These are phyloP conservation scores for Ophiodon elongatus DNA, from an alignment of 2,113 vertebrate genomes.

Conservation along the genomic window DNA sequence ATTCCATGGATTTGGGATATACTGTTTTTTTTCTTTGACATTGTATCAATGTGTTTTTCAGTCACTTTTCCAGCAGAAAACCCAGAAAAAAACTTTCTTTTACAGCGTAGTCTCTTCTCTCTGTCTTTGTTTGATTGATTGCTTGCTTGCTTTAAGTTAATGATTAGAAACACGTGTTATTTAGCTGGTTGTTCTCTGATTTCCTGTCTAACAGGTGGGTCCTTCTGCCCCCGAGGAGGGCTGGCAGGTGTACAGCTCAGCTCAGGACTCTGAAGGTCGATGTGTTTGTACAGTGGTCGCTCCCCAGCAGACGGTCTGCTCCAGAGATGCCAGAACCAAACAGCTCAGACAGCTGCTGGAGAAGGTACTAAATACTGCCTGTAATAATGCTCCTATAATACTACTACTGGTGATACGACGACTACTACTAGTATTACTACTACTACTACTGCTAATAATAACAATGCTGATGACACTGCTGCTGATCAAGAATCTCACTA, in stretches of 20 bases:
- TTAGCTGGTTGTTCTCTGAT: not conserved
- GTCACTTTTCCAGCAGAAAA: too few relatives aligned
- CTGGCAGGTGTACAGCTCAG: slow-evolving; percentile 99
- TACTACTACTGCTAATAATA: not conserved
- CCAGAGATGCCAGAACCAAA: slow-evolving; percentile 94
- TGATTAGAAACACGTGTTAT: not conserved
- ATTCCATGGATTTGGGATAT: too few relatives aligned
- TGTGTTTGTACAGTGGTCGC: slow-evolving; percentile 99
- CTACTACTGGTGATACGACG: not conserved
- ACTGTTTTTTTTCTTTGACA: too few relatives aligned
- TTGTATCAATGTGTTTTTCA: too few relatives aligned
- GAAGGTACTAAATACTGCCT: slow-evolving; percentile 87
- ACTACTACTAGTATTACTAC: not conserved
- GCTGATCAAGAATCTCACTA: not conserved
- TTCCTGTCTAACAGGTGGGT: slow-evolving; percentile 85
- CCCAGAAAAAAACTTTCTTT: too few relatives aligned
- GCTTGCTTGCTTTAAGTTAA: too few relatives aligned
- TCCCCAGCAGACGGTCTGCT: slow-evolving; percentile 95
- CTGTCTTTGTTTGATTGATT: too few relatives aligned
- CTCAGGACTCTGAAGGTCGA: slow-evolving; percentile 95
- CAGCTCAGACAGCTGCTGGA: slow-evolving; percentile 96
- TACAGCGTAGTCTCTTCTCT: too few relatives aligned
- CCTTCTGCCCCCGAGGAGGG: slow-evolving; percentile 93
- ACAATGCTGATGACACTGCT: not conserved
- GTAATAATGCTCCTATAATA: not conserved